A percentile compares a stretch with the other conserved stretches of the same genome.
Evolutionary conservation across 2,888 invertebrate species (phyloP).

Genomic region (Epinotia brunnichana): DNA sequence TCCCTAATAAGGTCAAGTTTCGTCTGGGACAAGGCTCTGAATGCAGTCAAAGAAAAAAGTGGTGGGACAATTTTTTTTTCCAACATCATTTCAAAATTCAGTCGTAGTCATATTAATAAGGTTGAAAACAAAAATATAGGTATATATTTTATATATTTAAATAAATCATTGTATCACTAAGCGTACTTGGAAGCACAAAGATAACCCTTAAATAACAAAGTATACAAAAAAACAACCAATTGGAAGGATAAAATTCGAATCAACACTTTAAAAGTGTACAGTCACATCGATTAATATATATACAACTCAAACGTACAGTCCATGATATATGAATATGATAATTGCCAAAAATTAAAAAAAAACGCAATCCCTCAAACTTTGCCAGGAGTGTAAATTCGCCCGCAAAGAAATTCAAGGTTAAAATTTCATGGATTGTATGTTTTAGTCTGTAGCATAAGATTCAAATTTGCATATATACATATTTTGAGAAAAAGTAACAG

Average conservation of each 20-base stretch:
- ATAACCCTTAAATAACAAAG: conserved; percentile 20
- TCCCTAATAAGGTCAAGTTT: too few relatives aligned
- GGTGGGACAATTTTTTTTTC: neutral
- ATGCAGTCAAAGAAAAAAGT: neutral
- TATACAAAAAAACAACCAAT: conserved; percentile 40
- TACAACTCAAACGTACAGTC: neutral
- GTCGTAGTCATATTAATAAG: neutral
- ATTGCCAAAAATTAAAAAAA: too few relatives aligned
- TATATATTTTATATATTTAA: neutral
- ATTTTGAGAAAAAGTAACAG: neutral
- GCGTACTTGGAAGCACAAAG: conserved; percentile 17
- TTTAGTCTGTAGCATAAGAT: neutral
- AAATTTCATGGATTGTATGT: neutral
- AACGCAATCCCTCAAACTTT: neutral
- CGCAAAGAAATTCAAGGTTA: too few relatives aligned
- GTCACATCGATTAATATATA: conserved; percentile 7
- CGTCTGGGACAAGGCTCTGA: neutral
- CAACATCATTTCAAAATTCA: neutral
- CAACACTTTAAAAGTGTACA: conserved; percentile 27
- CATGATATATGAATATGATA: too few relatives aligned
- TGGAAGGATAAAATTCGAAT: conserved; percentile 20
- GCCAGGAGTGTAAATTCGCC: neutral
- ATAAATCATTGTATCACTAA: neutral
- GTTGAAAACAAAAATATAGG: neutral
- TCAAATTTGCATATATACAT: conserved; percentile 4